A percentile compares a stretch with the other conserved stretches of the same genome.
Conservation (phyloP, 2,888 invertebrate species). For the Exephanes ischioxanthus region DNA sequence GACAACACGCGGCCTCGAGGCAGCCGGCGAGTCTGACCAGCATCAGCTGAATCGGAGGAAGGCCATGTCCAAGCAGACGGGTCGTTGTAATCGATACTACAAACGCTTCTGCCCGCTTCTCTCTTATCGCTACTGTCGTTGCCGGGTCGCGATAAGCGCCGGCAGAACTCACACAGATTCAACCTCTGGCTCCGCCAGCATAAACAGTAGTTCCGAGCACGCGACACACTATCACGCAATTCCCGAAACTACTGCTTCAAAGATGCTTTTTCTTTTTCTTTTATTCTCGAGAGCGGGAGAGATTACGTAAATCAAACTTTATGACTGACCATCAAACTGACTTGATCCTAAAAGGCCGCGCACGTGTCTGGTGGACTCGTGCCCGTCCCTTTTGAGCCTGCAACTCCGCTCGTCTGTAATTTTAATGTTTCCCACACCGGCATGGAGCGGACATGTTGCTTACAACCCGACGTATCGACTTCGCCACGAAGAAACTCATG, state of each 20-base stretch:
- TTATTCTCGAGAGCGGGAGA: neutral
- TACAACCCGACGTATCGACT: neutral
- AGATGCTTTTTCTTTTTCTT: neutral
- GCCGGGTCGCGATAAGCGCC: conserved; percentile 44
- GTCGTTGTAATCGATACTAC: conserved; percentile 40
- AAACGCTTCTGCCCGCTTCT: conserved; percentile 21
- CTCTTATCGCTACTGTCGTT: conserved; percentile 40
- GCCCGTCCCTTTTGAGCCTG: too few species aligned
- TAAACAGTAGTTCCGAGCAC: conserved; percentile 10
- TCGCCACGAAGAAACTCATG: neutral
- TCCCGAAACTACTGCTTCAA: neutral
- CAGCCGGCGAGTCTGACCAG: neutral
- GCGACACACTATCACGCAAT: conserved; percentile 1
- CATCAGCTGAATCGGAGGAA: conserved; percentile 13
- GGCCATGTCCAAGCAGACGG: conserved; percentile 1
- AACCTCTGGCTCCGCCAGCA: conserved; percentile 13
- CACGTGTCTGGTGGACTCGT: neutral
- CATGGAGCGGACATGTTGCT: neutral
- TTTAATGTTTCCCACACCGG: neutral
- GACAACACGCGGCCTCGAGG: conserved; percentile 2
- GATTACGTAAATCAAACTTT: neutral
- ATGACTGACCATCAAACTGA: neutral
- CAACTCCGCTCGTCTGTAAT: neutral
- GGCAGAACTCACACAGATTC: conserved; percentile 12
- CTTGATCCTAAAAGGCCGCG: neutral